Evolutionary conservation across 2,797 vertebrate genomes (phyloP), one percentile per base, ranked within the genome.

Genomic region (Chelon auratus): DNA sequence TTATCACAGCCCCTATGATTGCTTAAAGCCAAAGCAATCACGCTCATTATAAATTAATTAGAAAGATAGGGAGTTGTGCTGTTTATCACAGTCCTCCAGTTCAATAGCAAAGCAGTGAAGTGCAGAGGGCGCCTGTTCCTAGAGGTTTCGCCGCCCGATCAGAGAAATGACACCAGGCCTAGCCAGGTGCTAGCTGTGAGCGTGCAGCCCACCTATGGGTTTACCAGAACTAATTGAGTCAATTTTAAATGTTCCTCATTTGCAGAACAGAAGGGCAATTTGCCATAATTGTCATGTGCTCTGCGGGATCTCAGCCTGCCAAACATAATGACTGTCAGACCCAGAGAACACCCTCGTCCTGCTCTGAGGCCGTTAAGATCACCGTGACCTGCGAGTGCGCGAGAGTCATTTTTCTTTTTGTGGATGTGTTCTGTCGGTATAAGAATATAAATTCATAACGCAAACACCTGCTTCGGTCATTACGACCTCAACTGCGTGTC

Each of bases 1-100:
- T 63, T 70, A 81, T 69, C 66, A 60, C 47, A 15, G 66, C 42
- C 13, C 51, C 22, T 66, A 15, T 5, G 4, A 52, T 18, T 40
- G 10, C 48, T 66, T 42, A 30, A 68, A 68, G 75, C 64, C 61
- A 83, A 64, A 70, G 33, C 47, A 68, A 78, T 75, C 45, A 4
- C 68, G 73, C 69, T 71, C 33, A 73, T 81, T 76, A 74, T 50
- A 62, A 74, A 78, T 76, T 50, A 66, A 85, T 72, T 68, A 66
- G 39, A 51, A 47, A 69, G 79, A 73, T 68, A 61, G n/a, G 69
- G 66, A 62, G 48, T 62, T 9, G 40, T 48, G 33, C 13, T 68
- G 45, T 66, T 72, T 56, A 50, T 68, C 67, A 61, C 2, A 26
- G 39, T 33, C 59, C 36, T 63, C 45, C 30, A 47, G 15, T 68